Evolutionary conservation across 2,797 vertebrate genomes (phyloP).

Genomic region (Merluccius polli): DNA sequence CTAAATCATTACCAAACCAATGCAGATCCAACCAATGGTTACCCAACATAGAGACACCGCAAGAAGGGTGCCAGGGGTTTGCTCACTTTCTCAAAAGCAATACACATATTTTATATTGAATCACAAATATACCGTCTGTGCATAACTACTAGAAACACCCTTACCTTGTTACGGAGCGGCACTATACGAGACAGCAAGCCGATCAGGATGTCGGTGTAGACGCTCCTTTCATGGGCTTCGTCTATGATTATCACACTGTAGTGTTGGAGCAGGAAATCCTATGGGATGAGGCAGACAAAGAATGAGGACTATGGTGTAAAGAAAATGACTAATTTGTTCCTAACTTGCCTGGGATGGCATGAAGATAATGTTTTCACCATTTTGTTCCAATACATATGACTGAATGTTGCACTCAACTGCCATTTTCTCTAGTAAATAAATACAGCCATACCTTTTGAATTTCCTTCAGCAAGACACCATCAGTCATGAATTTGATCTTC

Average conservation of each 20-base stretch:
- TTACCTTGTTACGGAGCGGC: slow-evolving; percentile 84
- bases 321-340: background rate
- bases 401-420: background rate
- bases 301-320: background rate
- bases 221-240: slow-evolving; percentile 92
- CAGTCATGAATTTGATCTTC: slow-evolving; percentile 97
- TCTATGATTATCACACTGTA: slow-evolving; percentile 91
- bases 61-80: background rate
- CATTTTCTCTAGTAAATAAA: background rate
- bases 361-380: background rate
- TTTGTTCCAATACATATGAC: background rate
- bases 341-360: background rate
- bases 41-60: background rate
- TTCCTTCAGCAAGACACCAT: slow-evolving; percentile 93
- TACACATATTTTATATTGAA: background rate
- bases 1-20: background rate
- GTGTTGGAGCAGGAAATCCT: slow-evolving; percentile 90
- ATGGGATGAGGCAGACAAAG: slow-evolving; percentile 8
- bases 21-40: background rate
- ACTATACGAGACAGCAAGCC: slow-evolving; percentile 93
- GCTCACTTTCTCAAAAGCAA: background rate
- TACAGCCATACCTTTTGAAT: slow-evolving; percentile 84
- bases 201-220: slow-evolving; percentile 93
- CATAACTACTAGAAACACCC: background rate
- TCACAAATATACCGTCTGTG: background rate